Percentiles rank a stretch among this genome's conserved stretches.
phyloP scores from a whole-genome alignment of 2,888 invertebrate genomes.

The Drosophila bunnanda region DNA sequence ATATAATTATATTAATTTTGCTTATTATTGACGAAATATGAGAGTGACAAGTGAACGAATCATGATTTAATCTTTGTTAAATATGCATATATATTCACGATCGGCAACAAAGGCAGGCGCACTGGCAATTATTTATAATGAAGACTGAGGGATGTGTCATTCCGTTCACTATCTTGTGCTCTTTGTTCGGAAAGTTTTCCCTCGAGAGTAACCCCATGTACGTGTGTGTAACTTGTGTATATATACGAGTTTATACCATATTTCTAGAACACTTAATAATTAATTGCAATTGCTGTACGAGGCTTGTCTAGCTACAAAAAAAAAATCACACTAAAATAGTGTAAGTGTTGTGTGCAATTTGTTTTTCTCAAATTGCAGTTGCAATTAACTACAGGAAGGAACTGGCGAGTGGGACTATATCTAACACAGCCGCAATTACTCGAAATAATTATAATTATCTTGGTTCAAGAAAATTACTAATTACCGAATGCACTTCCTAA shows the following conservation, averaged over 20 bases:
- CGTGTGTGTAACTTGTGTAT: constrained; percentile 5
- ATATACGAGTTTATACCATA: constrained; percentile 22
- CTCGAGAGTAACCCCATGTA: not conserved
- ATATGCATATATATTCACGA: constrained; percentile 16
- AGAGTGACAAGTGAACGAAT: not conserved
- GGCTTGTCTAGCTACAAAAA: constrained; percentile 28
- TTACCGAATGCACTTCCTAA: constrained; percentile 24
- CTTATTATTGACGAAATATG: not conserved
- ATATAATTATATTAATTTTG: not conserved
- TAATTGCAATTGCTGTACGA: constrained; percentile 38
- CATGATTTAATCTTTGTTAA: constrained; percentile 25
- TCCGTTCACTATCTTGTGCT: not conserved
- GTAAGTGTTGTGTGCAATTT: constrained; percentile 34
- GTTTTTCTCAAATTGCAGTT: constrained; percentile 52
- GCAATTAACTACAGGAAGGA: constrained; percentile 25
- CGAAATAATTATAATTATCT: constrained; percentile 61
- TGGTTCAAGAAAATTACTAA: constrained; percentile 27
- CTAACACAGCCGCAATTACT: constrained; percentile 46
- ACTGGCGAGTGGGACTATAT: constrained; percentile 3
- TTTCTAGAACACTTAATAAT: constrained; percentile 25
- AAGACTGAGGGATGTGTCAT: constrained; percentile 33
- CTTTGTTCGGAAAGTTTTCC: constrained; percentile 13
- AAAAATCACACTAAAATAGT: constrained; percentile 31
- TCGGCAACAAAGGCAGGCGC: constrained; percentile 19
- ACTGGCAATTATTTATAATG: constrained; percentile 21